Evolutionary conservation across 2,113 vertebrate genomes (phyloP).

Genomic region (Gambusia affinis): DNA sequence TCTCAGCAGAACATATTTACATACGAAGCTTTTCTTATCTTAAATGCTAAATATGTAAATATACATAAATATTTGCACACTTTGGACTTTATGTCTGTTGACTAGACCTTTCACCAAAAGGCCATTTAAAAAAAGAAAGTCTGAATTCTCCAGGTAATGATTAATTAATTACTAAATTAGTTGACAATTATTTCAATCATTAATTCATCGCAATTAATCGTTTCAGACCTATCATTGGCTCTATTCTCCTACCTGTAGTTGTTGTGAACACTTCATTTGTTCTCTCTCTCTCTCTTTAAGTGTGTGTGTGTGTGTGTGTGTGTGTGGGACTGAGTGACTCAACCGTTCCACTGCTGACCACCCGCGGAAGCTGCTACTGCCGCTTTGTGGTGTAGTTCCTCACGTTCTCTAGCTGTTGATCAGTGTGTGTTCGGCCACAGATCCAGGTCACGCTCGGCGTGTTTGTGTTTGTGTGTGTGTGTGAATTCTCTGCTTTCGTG

Average conservation of each 20-base stretch:
- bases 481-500: not conserved
- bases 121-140: too few relatives aligned
- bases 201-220: too few relatives aligned
- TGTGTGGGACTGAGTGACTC: conserved; percentile 20
- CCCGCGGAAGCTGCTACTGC: conserved; percentile 30
- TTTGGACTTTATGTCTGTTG: too few relatives aligned
- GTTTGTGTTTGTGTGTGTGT: not conserved
- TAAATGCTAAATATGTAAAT: too few relatives aligned
- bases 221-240: not conserved
- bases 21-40: too few relatives aligned
- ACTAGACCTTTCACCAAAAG: too few relatives aligned
- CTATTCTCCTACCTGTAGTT: not conserved
- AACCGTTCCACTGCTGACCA: conserved; percentile 44
- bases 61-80: too few relatives aligned
- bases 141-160: too few relatives aligned
- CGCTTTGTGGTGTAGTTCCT: not conserved
- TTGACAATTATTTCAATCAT: too few relatives aligned
- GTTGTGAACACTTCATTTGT: not conserved
- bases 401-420: conserved; percentile 8
- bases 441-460: not conserved
- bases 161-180: too few relatives aligned
- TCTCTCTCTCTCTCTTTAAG: not conserved
- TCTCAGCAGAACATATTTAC: too few relatives aligned
- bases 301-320: not conserved
- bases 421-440: not conserved